These are phyloP conservation scores for Bubo bubo DNA, from an alignment of 2,113 vertebrate genomes.

Conservation along the genomic window DNA sequence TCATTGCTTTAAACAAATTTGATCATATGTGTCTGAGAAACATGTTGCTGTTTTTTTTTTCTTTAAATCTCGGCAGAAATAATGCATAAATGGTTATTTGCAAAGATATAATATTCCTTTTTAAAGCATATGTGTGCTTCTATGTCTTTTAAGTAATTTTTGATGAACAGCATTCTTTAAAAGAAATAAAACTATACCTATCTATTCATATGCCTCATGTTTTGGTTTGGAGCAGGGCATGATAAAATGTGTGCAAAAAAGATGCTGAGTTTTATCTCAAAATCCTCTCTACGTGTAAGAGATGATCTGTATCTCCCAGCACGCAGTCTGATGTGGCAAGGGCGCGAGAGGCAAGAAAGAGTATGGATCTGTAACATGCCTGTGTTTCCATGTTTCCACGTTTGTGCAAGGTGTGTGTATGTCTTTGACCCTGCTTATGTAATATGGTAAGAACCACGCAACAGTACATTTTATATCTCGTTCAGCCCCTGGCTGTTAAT, in stretches of 20 bases:
- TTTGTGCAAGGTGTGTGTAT: background rate
- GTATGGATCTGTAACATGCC: background rate
- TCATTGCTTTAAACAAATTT: background rate
- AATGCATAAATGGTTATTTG: background rate
- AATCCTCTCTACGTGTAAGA: background rate
- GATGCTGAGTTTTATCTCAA: background rate
- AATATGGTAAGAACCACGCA: background rate
- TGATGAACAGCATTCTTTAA: background rate
- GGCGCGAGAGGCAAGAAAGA: background rate
- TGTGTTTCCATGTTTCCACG: background rate
- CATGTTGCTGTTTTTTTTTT: background rate
- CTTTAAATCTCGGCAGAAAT: background rate
- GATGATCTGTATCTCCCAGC: background rate
- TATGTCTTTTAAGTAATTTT: background rate
- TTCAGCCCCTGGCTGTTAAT: background rate
- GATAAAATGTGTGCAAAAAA: background rate
- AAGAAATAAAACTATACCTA: background rate
- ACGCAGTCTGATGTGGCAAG: background rate
- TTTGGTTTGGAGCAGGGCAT: background rate
- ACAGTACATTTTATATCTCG: fast-evolving
- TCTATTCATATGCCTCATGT: fast-evolving
- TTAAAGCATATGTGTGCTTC: background rate
- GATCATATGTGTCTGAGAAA: background rate
- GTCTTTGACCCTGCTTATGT: background rate
- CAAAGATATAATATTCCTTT: background rate